phyloP scores from a whole-genome alignment of 2,113 vertebrate species.

The Motacilla tschutschensis region DNA sequence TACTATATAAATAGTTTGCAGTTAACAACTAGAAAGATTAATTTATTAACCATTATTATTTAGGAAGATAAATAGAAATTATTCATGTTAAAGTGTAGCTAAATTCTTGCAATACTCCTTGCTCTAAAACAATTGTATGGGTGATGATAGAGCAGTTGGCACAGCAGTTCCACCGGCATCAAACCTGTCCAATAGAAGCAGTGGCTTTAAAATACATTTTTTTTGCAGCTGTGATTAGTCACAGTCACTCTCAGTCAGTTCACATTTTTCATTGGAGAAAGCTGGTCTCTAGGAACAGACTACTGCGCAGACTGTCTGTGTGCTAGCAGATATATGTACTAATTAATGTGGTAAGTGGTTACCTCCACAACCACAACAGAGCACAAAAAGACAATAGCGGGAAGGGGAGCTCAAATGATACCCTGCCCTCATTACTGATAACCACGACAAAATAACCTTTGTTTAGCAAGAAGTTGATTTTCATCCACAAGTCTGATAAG shows the following conservation, averaged over 20 bases:
- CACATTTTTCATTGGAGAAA: neutral
- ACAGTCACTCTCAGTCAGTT: neutral
- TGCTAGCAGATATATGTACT: neutral
- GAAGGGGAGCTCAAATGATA: neutral
- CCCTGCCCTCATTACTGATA: neutral
- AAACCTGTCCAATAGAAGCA: neutral
- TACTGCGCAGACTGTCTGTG: neutral
- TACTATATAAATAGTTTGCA: neutral
- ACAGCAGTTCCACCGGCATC: neutral
- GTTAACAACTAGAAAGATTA: neutral
- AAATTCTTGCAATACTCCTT: neutral
- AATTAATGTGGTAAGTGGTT: neutral
- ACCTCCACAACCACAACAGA: neutral
- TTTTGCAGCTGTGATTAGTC: neutral
- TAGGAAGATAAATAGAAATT: neutral
- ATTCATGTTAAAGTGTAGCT: neutral
- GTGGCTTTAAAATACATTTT: neutral
- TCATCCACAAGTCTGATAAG: neutral
- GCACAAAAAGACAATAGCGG: accelerated
- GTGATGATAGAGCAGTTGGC: neutral
- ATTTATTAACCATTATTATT: neutral
- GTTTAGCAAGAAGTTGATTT: neutral
- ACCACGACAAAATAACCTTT: neutral
- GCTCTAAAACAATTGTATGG: neutral
- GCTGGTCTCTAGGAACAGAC: neutral